These are phyloP conservation scores for Hapalemur alaotrensis DNA, from an alignment of 2,797 vertebrate genomes.

Conservation along the genomic window DNA sequence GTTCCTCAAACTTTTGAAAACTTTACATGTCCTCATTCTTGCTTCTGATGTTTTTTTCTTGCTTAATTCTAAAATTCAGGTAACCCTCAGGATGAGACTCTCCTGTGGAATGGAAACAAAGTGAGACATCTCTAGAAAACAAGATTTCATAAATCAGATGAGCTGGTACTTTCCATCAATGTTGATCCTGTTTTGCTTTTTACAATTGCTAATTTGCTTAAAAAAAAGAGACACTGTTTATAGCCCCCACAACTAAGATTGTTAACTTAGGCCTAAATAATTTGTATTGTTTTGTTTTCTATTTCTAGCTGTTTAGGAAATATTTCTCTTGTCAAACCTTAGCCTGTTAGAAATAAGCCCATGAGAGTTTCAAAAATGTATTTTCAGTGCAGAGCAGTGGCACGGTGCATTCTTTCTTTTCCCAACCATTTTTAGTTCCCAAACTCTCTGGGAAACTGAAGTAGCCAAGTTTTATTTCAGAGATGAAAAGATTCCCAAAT, in stretches of 20 bases:
- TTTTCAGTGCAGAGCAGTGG: background rate
- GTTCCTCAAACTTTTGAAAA: background rate
- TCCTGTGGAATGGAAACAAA: background rate
- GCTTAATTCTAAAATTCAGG: background rate
- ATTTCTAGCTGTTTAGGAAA: constrained; percentile 53
- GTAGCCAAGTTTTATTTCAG: constrained; percentile 52
- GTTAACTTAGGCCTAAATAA: background rate
- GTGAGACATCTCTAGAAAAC: background rate
- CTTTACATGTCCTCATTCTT: background rate
- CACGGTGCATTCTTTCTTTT: background rate
- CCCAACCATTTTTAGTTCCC: constrained; percentile 25
- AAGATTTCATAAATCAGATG: background rate
- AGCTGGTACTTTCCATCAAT: background rate
- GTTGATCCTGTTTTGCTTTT: background rate
- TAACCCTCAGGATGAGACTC: background rate
- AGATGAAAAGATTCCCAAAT: constrained; percentile 51
- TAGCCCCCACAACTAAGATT: constrained; percentile 21
- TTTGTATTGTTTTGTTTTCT: constrained; percentile 47
- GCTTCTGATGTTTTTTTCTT: background rate
- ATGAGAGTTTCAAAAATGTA: background rate
- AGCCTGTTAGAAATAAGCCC: background rate
- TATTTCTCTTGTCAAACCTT: background rate
- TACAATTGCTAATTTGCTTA: background rate
- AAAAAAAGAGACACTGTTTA: background rate
- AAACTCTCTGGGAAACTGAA: constrained; percentile 53